Evolutionary conservation across 2,113 vertebrate genomes (phyloP), one percentile per base, ranked within the genome.

Genomic region (Phycodurus eques): DNA sequence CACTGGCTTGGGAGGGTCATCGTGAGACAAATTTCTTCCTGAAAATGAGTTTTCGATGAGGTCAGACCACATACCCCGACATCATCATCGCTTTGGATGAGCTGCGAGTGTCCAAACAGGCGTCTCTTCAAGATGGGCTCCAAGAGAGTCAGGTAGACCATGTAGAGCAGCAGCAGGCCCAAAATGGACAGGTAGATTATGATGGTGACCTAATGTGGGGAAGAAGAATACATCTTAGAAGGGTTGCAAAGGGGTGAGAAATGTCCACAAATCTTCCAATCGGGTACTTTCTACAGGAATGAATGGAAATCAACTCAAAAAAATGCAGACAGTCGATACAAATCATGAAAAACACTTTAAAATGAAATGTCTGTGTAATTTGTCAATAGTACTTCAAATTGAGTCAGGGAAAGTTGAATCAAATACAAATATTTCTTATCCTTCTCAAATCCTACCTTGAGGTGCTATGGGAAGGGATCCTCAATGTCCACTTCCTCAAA

Each of bases 161-260:
- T 99, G 89, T 99, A 99, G 20, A 99, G 92, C 57, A 99, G 93
- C 22, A 99, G 93, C 3, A 99, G 91, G 54, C 96, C 97, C 95
- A 99, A 81, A 87, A 99, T 96, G 56, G 96, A 98, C 76, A 99
- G 91, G 86, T 98, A 99, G 77, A 98, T 95, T 77, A 99, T 98
- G 87, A 99, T 98, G 71, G 98, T 99, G 76, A 93, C 93, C 98
- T 99, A 74, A 88, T 35, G 15, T 35, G 39, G 13, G 53, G 39
- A 51, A 2, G 13, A 22, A 19, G 19, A 20, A 12, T 43, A 10
- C 19, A n/a, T 13, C 19, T 54, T 54, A 63, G 19, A 22, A 63
- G 39, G n/a, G 10, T 47, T 47, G 46, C 5, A 53, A 53, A 51
- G 19, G 49, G 19, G 12, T 20, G 9, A n/a, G 19, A 54, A 10